Evolutionary conservation across 2,113 vertebrate species (phyloP), one percentile per base, ranked within the genome.

Genomic region (Myotis lucifugus): DNA sequence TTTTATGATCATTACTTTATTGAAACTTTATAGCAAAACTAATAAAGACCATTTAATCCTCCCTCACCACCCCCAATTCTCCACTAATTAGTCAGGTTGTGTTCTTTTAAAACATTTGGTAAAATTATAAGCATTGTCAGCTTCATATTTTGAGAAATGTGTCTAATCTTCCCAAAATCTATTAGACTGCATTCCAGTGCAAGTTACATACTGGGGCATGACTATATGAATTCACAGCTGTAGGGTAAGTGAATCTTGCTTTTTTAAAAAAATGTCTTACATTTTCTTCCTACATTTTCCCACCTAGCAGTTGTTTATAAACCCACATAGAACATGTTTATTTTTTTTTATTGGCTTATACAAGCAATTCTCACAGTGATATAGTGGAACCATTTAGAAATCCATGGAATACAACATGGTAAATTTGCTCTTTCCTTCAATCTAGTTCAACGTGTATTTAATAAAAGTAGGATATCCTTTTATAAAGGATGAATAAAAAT

Each of bases 131-230:
- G n/a, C 18, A 76, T 5, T 29, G 78, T 12, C 73, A 29, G 25
- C 48, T 40, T 79, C 3, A 11, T 7, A 40, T 52, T 40, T 66
- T 46, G 21, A 64, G 27, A 78, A 61, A 29, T 18, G 13, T 5
- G 17, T 79, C 18, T 32, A 61, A 6, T 40, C 12, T 54, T 46
- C 37, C 1, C 12, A 17, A 74, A 70, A 27, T 4, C 12, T 27
- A 1, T 25, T 3, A n/a, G 1, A 10, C 19, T 29, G 21, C 12
- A 46, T 42, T 42, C 34, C 13, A 50, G 14, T 19, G 32, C 9
- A 8, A 3, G 3, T 6, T n/a, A 46, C 21, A 0, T 6, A 1
- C 13, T n/a, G 25, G 23, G 8, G 9, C 1, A 0, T 0, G n/a
- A 14, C 9, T 23, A 0, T 8, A 5, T 3, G 17, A 46, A 21